Percentiles rank a stretch among this genome's conserved stretches.
These are phyloP conservation scores for Bovichtus diacanthus DNA, from an alignment of 2,797 vertebrate species.

Conservation along the genomic window DNA sequence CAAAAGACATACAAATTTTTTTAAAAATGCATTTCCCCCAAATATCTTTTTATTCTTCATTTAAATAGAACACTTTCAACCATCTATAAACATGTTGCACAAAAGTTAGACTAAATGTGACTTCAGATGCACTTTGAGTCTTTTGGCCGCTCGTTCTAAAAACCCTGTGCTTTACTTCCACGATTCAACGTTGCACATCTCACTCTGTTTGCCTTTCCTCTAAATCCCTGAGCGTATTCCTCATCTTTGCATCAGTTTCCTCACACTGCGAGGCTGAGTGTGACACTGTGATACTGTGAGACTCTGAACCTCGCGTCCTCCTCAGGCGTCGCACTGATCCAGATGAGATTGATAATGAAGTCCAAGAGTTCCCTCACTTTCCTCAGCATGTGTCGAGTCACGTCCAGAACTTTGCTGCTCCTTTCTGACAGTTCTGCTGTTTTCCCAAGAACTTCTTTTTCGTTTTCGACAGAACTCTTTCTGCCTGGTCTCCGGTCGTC, in stretches of 20 bases:
- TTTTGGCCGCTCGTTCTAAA: too few relatives aligned
- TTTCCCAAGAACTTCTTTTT: too few relatives aligned
- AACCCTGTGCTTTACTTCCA: neutral
- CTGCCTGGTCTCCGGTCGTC: neutral
- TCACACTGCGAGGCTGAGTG: neutral
- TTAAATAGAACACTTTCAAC: too few relatives aligned
- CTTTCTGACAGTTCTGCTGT: too few relatives aligned
- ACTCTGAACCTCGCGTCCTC: neutral
- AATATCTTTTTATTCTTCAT: too few relatives aligned
- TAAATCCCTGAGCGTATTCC: rapidly evolving
- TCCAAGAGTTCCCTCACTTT: neutral
- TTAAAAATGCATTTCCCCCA: too few relatives aligned
- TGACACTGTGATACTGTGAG: neutral
- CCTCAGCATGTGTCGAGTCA: neutral
- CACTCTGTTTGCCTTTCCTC: neutral
- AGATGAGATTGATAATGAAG: neutral
- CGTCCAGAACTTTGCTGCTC: too few relatives aligned
- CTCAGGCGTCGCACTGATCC: neutral
- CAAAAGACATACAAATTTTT: too few relatives aligned
- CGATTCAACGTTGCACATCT: neutral
- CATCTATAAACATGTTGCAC: too few relatives aligned
- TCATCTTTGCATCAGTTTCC: conserved; percentile 14
- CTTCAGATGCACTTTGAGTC: too few relatives aligned
- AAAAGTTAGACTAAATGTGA: too few relatives aligned
- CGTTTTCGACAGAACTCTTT: neutral